Evolutionary conservation across 35 echinoderm and acorn worm species (phyloP), one percentile per base, ranked within the genome.

Genomic region (Heliocidaris tuberculata): DNA sequence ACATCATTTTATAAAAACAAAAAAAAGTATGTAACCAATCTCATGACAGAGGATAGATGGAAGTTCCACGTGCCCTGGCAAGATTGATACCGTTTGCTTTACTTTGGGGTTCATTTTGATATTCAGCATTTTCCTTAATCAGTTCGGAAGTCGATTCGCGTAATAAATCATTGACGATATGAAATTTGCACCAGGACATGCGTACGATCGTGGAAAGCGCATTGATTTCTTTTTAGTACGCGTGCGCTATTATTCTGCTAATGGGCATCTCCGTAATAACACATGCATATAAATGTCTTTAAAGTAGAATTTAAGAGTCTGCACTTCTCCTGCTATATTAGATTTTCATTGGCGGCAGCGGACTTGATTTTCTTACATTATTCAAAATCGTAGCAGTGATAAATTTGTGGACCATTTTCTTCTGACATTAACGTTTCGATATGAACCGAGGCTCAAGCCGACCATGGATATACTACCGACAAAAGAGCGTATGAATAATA

Each of bases 241-340:
- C 87, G 87, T 89, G 87, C 87, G 24, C 31, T 42, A 89, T 89
- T 89, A 48, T 89, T 48, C 47, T 21, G 11, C 31, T 89, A 89
- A 89, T 89, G 87, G 87, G 6, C 32, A 78, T 30, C 32, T 13
- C 87, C 87, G 47, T 32, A 89, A 48, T 48, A 89, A 89, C 87
- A 48, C 87, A 32, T 89, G 87, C 47, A 32, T 48, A 31, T 47
- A 89, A 32, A 30, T 48, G 87, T 48, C 87, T 89, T 78, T 89
- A 48, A 89, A 89, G 31, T 89, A 48, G 87, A 48, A 89, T 89
- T 89, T 89, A 89, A 89, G 47, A 89, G 87, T 48, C 3, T 89
- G 47, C 31, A 89, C 31, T 78, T 78, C 65, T 21, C 65, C 8
- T 7, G 65, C 21, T 24, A 78, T 24, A 78, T 78, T n/a, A 78